Base-by-base conservation (phyloP, 2,797 vertebrate genomes). In the Tiaroga cobitis region DNA sequence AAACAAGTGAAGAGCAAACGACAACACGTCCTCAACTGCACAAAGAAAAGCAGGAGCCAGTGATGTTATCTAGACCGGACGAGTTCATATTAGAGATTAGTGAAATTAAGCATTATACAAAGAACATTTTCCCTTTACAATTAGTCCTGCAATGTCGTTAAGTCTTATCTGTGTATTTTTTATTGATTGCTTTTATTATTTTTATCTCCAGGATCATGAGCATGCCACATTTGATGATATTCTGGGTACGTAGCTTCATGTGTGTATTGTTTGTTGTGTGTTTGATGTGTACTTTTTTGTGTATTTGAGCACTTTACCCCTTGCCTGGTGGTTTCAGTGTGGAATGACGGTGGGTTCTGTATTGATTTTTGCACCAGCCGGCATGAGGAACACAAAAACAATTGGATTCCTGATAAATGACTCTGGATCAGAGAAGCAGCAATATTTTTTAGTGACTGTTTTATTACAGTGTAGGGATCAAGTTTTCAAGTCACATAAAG, bases 161-260 rank as follows among this genome's bases (percentile, higher is more conserved):
- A 26, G 24, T 84, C 19, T 43, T 84, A 39, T 63, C 51, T 74
- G 29, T 87, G 46, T 68, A 26, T 86, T 59, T 59, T 77, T 63
- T 59, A 85, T 77, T 86, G 72, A 88, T 88, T 67, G 59, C 18
- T 76, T 89, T 85, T 21, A 59, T 87, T 90, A 1, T 87, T 75
- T 91, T 85, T 83, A 54, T 81, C 89, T 90, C 49, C 89, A 99
- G 98, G 98, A 99, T 91, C 98, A 99, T 1, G 98, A 99, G 93
- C 98, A 99, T 0, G 98, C 98, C 18, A 98, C 97, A 7, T 99
- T 99, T 81, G 98, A 99, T 90, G 98, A 99, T 91, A 99, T 99
- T 90, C 92, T 99, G 85, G 98, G 98, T 99, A 95, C 2, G 95
- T 94, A 84, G 73, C 73, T 54, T 46, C 39, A 37, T 86, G 81